Evolutionary conservation across 2,797 vertebrate genomes (phyloP).

Genomic region (Yasuhikotakia modesta): DNA sequence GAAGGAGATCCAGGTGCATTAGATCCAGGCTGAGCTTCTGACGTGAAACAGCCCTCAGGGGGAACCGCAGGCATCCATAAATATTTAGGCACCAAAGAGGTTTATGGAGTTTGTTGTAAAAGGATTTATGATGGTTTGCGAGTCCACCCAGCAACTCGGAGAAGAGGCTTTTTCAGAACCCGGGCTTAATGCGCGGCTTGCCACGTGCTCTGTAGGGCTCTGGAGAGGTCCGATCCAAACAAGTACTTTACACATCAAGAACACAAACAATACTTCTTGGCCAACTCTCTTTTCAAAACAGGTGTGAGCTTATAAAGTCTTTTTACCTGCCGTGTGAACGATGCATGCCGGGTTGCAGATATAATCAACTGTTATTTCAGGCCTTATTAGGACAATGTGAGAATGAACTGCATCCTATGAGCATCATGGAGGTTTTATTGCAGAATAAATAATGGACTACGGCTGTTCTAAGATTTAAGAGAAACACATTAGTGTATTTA

Average conservation of each 20-base stretch:
- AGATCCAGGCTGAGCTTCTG: constrained; percentile 69
- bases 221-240: constrained; percentile 71
- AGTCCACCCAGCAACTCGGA: constrained; percentile 72
- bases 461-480: neutral
- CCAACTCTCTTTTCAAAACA: constrained; percentile 73
- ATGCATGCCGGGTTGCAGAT: constrained; percentile 49
- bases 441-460: constrained; percentile 18
- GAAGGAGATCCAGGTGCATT: constrained; percentile 76
- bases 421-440: constrained; percentile 29
- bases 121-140: constrained; percentile 77
- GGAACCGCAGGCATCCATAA: constrained; percentile 80
- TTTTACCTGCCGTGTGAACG: constrained; percentile 54
- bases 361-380: constrained; percentile 61
- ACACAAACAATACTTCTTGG: constrained; percentile 70
- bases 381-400: constrained; percentile 69
- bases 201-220: constrained; percentile 52
- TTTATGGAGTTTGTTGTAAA: constrained; percentile 83
- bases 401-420: constrained; percentile 37
- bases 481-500: neutral
- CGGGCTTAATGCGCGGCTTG: constrained; percentile 54
- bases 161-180: constrained; percentile 67
- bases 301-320: constrained; percentile 69
- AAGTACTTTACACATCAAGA: constrained; percentile 70
- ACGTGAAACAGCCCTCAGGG: constrained; percentile 77
- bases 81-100: constrained; percentile 83